Base-by-base conservation (phyloP, 2,888 invertebrate species). In the Eupithecia pulchellata region DNA sequence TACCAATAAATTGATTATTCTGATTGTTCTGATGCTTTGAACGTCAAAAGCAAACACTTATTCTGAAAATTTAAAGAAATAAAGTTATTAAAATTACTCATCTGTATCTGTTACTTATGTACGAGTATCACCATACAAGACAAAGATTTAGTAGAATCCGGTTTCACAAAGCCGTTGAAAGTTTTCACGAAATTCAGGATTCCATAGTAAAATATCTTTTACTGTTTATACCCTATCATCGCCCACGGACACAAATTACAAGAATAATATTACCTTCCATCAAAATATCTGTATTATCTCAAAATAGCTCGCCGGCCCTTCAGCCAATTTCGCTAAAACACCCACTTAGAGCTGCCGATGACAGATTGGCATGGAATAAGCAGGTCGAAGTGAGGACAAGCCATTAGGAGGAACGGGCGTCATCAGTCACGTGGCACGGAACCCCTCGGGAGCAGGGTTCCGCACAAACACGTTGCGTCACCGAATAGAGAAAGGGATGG, bases 361-460 rank as follows among this genome's bases (percentile, higher is more conserved):
- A 60, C 30, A 32, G n/a, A 60, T 60, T n/a, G 29, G 11, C 32
- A 20, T 32, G 32, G 29, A 57, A 27, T 29, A 57, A 57, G 29
- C 57, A 60, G 27, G 17, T 32, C n/a, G 55, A 36, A 66, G 64
- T 67, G 34, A 52, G 36, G 60, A 64, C 63, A 70, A 47, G 69
- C 74, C 68, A 74, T 74, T 74, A 76, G 66, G 30, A 61, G 65
- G 55, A 61, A 74, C 67, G 67, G 67, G 64, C 63, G 61, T 63
- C 76, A 76, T 76, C 66, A 65, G 34, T 76, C 72, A 74, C 66
- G 58, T 30, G 57, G 57, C 34, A 47, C n/a, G 73, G 63, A 63
- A 66, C 68, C 74, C 64, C 71, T 67, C 58, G 70, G 72, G 70
- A 68, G 13, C 47, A 42, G 69, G 57, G 69, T 42, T 60, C 69